Base-by-base conservation (phyloP, 2,888 invertebrate genomes). In the Drosophila dives region DNA sequence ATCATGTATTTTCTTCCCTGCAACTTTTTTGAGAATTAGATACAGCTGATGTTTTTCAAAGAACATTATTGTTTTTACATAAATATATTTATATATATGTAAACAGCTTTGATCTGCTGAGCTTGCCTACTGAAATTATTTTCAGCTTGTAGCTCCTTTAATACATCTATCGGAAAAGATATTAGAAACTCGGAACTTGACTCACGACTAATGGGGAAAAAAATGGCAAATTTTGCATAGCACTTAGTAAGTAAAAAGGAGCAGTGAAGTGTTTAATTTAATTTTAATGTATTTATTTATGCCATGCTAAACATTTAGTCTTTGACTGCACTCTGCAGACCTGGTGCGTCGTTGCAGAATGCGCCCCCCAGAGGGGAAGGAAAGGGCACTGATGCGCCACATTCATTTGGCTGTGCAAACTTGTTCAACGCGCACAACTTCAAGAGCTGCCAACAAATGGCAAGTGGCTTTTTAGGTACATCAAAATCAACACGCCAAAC, bases 381-480 rank as follows among this genome's bases (percentile, higher is more conserved):
- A 20, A 12, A 6, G 20, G 32, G 11, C 48, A 34, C 12, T 65
- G 56, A 23, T 61, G 45, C 32, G 59, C 56, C 73, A 64, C 78
- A 87, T 80, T 85, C 88, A 87, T 87, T 85, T 87, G 86, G 77
- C 72, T 88, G 64, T 86, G 83, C 83, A 86, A 88, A 85, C 85
- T 88, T 85, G 78, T 85, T 81, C 85, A 85, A 86, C 86, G 81
- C 81, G 76, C 81, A 71, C 65, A 73, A 62, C 76, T 78, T 81
- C 59, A 85, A 77, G 84, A 70, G 75, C 40, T 56, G 71, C 68
- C 61, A 71, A 74, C 79, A 72, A 81, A 81, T 80, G 81, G 64
- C 81, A 84, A 86, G 85, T 86, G 88, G 86, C 88, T 83, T 88
- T 85, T 85, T 81, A 85, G 85, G 86, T 81, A 88, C 85, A 86